phyloP scores from a whole-genome alignment of 2,113 vertebrate species.

The Mirza zaza region DNA sequence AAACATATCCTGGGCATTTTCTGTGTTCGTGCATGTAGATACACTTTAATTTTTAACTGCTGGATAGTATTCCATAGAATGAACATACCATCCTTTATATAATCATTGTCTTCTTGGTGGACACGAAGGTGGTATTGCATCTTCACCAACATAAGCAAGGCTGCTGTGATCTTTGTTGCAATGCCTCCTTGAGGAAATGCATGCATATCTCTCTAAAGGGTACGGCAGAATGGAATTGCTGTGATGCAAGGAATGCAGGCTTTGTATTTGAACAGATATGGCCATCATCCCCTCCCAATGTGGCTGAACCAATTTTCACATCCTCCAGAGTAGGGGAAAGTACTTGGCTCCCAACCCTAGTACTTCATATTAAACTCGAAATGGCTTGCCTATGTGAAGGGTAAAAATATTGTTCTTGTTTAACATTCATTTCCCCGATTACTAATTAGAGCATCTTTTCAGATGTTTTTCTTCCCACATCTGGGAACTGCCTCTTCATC shows the following conservation, averaged over 20 bases:
- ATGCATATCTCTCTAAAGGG: background rate
- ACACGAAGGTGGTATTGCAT: background rate
- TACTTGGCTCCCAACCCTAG: accelerated
- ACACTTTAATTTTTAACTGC: background rate
- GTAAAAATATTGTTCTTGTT: background rate
- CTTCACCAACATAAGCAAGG: background rate
- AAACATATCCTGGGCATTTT: background rate
- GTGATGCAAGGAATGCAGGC: background rate
- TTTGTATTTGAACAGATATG: background rate
- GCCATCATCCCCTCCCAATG: too few relatives aligned
- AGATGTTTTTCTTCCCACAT: background rate
- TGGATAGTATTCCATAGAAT: background rate
- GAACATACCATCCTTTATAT: background rate
- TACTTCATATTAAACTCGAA: background rate
- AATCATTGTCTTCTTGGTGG: background rate
- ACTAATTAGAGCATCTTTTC: background rate
- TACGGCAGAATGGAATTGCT: accelerated
- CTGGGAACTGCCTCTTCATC: background rate
- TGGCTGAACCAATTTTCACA: background rate
- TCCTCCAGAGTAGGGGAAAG: background rate
- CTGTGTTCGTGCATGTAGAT: accelerated
- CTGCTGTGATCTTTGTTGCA: background rate
- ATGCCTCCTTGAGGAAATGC: accelerated
- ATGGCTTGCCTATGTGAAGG: background rate
- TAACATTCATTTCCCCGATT: background rate